Evolutionary conservation across 1,140 invertebrate genomes (phyloP).

Genomic region (Oncopodura yosiiana): DNA sequence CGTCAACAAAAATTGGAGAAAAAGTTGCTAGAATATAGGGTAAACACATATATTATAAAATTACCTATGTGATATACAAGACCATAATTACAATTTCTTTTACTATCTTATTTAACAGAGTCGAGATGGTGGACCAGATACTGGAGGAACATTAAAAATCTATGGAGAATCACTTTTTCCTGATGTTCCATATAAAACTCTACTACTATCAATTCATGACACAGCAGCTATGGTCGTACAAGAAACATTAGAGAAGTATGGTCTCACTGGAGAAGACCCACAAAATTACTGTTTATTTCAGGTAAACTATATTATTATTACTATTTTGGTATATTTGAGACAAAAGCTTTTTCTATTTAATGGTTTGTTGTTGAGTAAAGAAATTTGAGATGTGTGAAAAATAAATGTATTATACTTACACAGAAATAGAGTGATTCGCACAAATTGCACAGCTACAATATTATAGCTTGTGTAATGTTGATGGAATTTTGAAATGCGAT

Average conservation of each 20-base stretch:
- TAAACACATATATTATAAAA: no score
- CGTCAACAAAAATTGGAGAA: constrained; percentile 95
- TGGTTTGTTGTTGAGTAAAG: neutral
- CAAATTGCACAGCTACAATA: no score
- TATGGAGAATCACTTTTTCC: constrained; percentile 93
- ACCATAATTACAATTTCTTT: no score
- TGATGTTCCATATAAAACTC: constrained; percentile 96
- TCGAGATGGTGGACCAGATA: constrained; percentile 57
- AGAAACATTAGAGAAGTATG: constrained; percentile 97
- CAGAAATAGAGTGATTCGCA: neutral
- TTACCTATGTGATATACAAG: no score
- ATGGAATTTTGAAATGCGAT: neutral
- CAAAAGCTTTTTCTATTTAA: neutral
- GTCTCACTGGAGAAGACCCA: constrained; percentile 76
- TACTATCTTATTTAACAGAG: no score
- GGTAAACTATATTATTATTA: constrained; percentile 46
- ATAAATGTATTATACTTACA: neutral
- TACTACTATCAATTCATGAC: constrained; percentile 86
- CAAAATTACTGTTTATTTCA: constrained; percentile 88
- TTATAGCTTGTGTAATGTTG: no score
- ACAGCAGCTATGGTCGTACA: constrained; percentile 80
- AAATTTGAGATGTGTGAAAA: neutral
- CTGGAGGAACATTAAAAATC: constrained; percentile 93
- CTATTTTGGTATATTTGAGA: neutral
- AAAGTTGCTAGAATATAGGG: constrained; percentile 92